Percentiles rank a stretch among this genome's conserved stretches.
Conservation (phyloP, 2,888 invertebrate species). For the Ophion costatus region DNA sequence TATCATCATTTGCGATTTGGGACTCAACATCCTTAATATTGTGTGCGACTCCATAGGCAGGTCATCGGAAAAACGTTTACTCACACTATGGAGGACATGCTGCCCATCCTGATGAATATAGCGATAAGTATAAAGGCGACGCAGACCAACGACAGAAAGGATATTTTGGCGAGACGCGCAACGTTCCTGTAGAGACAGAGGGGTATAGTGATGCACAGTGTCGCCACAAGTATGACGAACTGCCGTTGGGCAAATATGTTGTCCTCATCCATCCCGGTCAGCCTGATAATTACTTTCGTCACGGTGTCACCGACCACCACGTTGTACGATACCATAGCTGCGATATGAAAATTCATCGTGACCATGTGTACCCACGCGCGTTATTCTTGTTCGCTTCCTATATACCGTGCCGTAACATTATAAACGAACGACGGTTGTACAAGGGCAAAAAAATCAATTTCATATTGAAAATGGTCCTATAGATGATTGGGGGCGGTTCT, state of each 20-base stretch:
- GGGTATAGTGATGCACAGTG: slow-evolving; percentile 90
- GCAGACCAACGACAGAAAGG: slow-evolving; percentile 88
- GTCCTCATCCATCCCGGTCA: slow-evolving; percentile 86
- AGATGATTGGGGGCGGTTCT: neutral
- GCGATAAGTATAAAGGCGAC: slow-evolving; percentile 90
- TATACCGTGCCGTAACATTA: too few species aligned
- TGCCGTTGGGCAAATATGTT: slow-evolving; percentile 87
- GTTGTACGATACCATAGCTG: slow-evolving; percentile 95
- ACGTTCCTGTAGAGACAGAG: slow-evolving; percentile 92
- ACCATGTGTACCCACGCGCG: neutral
- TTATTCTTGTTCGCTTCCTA: neutral
- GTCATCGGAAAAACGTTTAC: slow-evolving; percentile 77
- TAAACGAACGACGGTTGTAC: too few species aligned
- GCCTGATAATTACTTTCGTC: slow-evolving; percentile 91
- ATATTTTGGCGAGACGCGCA: slow-evolving; percentile 88
- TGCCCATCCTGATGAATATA: slow-evolving; percentile 86
- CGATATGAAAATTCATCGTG: slow-evolving; percentile 47
- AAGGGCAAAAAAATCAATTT: too few species aligned
- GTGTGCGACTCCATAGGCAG: neutral
- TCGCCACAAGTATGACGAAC: slow-evolving; percentile 89
- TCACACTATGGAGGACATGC: slow-evolving; percentile 87
- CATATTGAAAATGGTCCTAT: neutral
- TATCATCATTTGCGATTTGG: too few species aligned
- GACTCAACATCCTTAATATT: too few species aligned
- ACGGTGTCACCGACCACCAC: slow-evolving; percentile 94